Percentiles rank a stretch among this genome's conserved stretches.
Conservation (phyloP, 2,888 invertebrate genomes). For the Auanema sp. region DNA sequence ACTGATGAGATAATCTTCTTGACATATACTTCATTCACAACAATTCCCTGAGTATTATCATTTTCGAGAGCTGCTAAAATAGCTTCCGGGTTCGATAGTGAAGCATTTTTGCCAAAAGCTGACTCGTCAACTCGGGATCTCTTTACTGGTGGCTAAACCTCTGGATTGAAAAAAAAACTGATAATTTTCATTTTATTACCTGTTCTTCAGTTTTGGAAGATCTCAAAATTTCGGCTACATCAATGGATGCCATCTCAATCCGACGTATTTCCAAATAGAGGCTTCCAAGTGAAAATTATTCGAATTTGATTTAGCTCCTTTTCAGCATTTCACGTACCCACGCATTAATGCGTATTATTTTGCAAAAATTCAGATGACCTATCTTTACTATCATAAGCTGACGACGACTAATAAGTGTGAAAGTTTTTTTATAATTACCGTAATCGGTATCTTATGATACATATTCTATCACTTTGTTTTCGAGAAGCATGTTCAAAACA, state of each 20-base stretch:
- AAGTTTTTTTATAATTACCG: no score
- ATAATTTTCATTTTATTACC: conserved; percentile 13
- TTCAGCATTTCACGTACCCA: no score
- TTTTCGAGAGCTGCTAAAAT: conserved; percentile 55
- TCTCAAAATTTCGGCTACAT: conserved; percentile 43
- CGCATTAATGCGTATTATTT: no score
- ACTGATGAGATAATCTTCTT: conserved; percentile 50
- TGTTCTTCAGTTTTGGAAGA: conserved; percentile 12
- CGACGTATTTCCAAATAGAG: no score
- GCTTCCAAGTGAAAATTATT: no score
- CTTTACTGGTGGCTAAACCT: conserved; percentile 45
- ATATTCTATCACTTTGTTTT: no score
- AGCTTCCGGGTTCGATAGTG: conserved; percentile 31
- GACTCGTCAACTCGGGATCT: conserved; percentile 33
- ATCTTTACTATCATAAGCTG: no score
- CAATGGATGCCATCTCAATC: conserved; percentile 38
- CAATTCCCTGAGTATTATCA: conserved; percentile 33
- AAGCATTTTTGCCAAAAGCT: background rate
- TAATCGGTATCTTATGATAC: no score
- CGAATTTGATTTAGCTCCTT: no score
- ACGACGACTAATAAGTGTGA: no score
- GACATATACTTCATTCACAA: conserved; percentile 52
- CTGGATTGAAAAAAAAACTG: conserved; percentile 6
- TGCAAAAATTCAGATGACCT: no score
- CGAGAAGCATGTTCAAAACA: no score